Evolutionary conservation across 2,888 invertebrate species (phyloP).

Genomic region (Laothoe populi): DNA sequence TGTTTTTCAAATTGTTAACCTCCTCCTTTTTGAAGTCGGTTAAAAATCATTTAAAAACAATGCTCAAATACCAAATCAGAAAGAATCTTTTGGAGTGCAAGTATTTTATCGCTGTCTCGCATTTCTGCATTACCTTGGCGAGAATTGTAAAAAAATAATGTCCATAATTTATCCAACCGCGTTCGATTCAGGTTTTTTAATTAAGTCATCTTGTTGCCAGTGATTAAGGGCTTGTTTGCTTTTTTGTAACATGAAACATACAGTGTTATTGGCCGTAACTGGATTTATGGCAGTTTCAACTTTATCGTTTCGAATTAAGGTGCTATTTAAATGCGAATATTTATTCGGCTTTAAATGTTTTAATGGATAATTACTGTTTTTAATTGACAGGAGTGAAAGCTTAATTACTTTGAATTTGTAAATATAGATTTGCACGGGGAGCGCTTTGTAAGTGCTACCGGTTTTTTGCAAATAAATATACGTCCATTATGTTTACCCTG

Average conservation of each 20-base stretch:
- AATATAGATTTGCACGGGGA: not conserved
- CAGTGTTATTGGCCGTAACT: slow-evolving; percentile 15
- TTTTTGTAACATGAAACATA: slow-evolving; percentile 26
- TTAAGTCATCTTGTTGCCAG: slow-evolving; percentile 67
- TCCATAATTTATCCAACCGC: slow-evolving; percentile 54
- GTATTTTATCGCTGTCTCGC: not conserved
- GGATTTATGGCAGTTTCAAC: not conserved
- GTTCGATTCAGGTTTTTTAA: slow-evolving; percentile 62
- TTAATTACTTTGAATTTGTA: slow-evolving; percentile 17
- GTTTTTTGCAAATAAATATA: not conserved
- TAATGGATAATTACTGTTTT: slow-evolving; percentile 24
- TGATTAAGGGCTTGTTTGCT: slow-evolving; percentile 52
- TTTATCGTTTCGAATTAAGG: not conserved
- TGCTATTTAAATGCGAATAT: not conserved
- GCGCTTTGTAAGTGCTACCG: not conserved
- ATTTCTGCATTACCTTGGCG: slow-evolving; percentile 2
- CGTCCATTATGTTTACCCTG: too few relatives aligned
- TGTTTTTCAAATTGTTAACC: too few relatives aligned
- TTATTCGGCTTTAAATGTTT: slow-evolving; percentile 1
- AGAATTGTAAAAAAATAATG: slow-evolving; percentile 34
- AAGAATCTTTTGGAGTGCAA: not conserved
- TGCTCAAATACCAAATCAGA: not conserved
- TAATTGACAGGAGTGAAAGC: slow-evolving; percentile 19
- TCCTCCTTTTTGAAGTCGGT: too few relatives aligned
- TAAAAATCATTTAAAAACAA: too few relatives aligned